These are phyloP conservation scores for Nyctereutes procyonoides DNA, from an alignment of 2,113 vertebrate species.

Conservation along the genomic window DNA sequence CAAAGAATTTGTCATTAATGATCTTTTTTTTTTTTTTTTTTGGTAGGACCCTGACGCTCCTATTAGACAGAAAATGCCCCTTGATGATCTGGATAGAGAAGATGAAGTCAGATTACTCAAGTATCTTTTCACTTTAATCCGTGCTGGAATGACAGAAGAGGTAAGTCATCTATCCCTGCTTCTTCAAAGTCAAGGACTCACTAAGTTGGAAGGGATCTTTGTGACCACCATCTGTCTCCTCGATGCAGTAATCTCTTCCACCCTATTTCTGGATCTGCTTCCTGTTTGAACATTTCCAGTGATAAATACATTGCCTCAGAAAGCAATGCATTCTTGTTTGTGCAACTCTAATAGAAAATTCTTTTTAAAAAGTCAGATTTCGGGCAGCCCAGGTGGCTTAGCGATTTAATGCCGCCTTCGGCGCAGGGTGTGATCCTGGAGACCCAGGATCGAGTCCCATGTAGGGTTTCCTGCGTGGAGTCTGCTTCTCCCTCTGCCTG, in stretches of 20 bases:
- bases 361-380: not conserved
- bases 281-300: not conserved
- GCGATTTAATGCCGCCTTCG: too few relatives aligned
- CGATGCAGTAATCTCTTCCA: not conserved
- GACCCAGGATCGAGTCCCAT: too few relatives aligned
- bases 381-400: too few relatives aligned
- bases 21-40: not conserved
- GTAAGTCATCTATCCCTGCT: conserved; percentile 79
- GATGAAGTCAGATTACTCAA: conserved; percentile 95
- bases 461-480: too few relatives aligned
- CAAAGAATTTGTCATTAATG: conserved; percentile 5
- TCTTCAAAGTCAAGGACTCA: not conserved
- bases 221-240: not conserved
- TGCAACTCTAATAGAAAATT: not conserved
- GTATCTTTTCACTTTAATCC: conserved; percentile 95
- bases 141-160: conserved; percentile 98
- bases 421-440: too few relatives aligned
- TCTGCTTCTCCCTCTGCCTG: too few relatives aligned
- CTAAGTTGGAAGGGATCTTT: not conserved
- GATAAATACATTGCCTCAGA: not conserved
- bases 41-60: conserved; percentile 97
- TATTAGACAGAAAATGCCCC: conserved; percentile 95
- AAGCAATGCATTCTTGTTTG: not conserved
- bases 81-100: conserved; percentile 97
- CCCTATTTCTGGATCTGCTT: not conserved